Base-by-base conservation (phyloP, 1,140 invertebrate genomes). In the Drosophila aff. region DNA sequence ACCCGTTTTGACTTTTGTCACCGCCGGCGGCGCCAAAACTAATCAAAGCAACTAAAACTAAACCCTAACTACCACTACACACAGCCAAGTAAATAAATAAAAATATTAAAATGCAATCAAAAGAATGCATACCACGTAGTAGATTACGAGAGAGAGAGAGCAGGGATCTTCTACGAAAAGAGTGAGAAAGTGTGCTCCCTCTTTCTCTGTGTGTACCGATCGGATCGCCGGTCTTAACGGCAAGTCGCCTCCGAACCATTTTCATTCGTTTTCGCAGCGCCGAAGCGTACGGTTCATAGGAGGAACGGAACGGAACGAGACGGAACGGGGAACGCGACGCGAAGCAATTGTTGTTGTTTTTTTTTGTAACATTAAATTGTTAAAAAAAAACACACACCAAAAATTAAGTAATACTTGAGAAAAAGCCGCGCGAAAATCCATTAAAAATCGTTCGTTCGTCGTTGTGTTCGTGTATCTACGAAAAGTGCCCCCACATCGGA, bases 231-330 rank as follows among this genome's bases (percentile, higher is more conserved):
- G 82, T 79, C 83, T 86, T 79, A 72, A 65, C 82, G 82, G 79
- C 63, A 74, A 86, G 76, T 86, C 50, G 82, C 69, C 77, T 60
- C 66, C 79, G 76, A 66, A 53, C 40, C 38, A 77, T 68, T 81
- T 65, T 84, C 73, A 86, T 86, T 86, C 82, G 82, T 82, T 64
- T 86, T 77, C 81, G 62, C 72, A 71, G 64, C 58, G 69, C 60
- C 76, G 66, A 82, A 71, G 68, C 78, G 82, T 60, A 78, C 82
- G 77, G 76, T 83, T 73, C 43, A 69, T 52, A 79, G 75, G 63
- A 76, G 80, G 80, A 75, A 43, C 66, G 62, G 63, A 77, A 40
- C 36, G 66, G 66, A 52, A 44, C 66, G 38, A 31, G 44, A 66
- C 67, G 68, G 52, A 72, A 58, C 69, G 69, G 69, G 53, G 71